phyloP scores from a whole-genome alignment of 2,888 invertebrate species.

The Himalopsyche kuldschensis region DNA sequence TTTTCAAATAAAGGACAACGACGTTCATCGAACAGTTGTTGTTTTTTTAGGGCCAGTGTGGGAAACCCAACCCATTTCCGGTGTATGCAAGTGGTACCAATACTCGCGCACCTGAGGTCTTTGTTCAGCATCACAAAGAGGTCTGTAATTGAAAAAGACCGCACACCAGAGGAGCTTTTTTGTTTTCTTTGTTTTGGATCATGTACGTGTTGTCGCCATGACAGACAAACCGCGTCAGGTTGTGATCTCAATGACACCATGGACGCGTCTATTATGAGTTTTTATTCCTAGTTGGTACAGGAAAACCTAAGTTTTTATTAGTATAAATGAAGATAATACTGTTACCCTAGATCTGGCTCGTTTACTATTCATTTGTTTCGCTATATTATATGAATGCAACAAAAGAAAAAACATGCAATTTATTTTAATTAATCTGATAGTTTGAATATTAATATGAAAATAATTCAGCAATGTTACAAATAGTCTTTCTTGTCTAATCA shows the following conservation, averaged over 20 bases:
- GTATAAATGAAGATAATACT: too few relatives aligned
- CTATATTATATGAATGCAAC: too few relatives aligned
- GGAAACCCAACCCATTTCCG: neutral
- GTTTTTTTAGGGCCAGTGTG: neutral
- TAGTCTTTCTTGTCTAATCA: too few relatives aligned
- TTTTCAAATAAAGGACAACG: neutral
- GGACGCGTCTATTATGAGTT: too few relatives aligned
- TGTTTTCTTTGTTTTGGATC: neutral
- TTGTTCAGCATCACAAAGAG: constrained; percentile 31
- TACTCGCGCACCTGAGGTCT: neutral
- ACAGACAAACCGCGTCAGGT: constrained; percentile 24
- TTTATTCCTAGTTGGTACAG: too few relatives aligned
- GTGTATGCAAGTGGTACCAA: neutral
- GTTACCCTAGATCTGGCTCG: too few relatives aligned
- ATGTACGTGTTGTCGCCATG: constrained; percentile 1
- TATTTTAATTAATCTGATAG: too few relatives aligned
- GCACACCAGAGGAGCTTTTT: constrained; percentile 8
- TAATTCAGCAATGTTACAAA: too few relatives aligned
- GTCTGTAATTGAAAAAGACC: constrained; percentile 34
- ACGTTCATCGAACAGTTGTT: neutral
- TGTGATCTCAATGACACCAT: constrained; percentile 25
- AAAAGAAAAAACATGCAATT: too few relatives aligned
- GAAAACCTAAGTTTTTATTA: too few relatives aligned
- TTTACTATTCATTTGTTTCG: too few relatives aligned
- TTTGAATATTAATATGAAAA: too few relatives aligned